Conservation (phyloP, 2,797 vertebrate species). For the Australoheros facetus region DNA sequence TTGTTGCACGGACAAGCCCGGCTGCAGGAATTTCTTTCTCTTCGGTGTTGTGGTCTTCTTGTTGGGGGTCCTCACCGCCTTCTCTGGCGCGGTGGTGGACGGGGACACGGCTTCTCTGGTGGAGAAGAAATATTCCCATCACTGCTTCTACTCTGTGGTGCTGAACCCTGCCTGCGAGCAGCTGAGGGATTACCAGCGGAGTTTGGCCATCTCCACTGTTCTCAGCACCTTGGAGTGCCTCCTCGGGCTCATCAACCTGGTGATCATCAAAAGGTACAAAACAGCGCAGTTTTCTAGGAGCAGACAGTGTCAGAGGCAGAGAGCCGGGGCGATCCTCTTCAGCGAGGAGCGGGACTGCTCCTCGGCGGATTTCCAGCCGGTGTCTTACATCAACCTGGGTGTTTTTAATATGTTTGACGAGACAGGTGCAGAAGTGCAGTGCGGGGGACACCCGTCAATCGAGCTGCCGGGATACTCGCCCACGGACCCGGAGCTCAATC, state of each 20-base stretch:
- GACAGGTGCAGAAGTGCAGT: slow-evolving; percentile 88
- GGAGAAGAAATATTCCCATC: slow-evolving; percentile 93
- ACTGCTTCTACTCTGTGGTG: slow-evolving; percentile 83
- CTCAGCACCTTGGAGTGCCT: slow-evolving; percentile 94
- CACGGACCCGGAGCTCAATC: slow-evolving; percentile 89
- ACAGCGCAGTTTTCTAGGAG: slow-evolving; percentile 83
- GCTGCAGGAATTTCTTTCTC: slow-evolving; percentile 91
- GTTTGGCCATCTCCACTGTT: slow-evolving; percentile 90
- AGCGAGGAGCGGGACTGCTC: slow-evolving; percentile 87
- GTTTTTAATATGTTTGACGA: slow-evolving; percentile 86
- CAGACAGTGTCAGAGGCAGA: slow-evolving; percentile 78
- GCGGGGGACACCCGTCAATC: slow-evolving; percentile 91
- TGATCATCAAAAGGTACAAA: slow-evolving; percentile 90
- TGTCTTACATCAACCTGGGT: slow-evolving; percentile 93
- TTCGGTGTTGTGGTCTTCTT: slow-evolving; percentile 92
- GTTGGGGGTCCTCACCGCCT: slow-evolving; percentile 93
- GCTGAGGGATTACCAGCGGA: slow-evolving; percentile 90
- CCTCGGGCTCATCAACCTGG: slow-evolving; percentile 89
- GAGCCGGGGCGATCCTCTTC: slow-evolving; percentile 84
- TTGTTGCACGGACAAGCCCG: slow-evolving; percentile 86
- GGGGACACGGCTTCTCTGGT: slow-evolving; percentile 93
- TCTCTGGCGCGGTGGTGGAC: slow-evolving; percentile 95
- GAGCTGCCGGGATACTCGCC: slow-evolving; percentile 94
- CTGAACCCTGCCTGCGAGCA: slow-evolving; percentile 84
- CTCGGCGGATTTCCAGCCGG: slow-evolving; percentile 84